Evolutionary conservation across 2,113 vertebrate species (phyloP).

Genomic region (Neopipo cinnamomea): DNA sequence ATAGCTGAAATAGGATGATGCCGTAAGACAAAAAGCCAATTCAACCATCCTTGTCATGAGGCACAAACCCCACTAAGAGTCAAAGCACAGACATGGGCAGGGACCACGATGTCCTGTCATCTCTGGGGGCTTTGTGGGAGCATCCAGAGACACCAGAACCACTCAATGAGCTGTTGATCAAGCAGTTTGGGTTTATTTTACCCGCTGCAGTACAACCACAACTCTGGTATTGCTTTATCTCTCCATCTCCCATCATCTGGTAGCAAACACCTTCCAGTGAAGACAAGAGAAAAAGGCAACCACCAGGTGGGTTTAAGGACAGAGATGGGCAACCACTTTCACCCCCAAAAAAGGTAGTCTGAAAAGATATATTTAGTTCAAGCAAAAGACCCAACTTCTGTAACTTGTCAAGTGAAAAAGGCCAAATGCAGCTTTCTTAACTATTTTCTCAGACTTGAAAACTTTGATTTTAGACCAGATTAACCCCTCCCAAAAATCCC

Average conservation of each 20-base stretch:
- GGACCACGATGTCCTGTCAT: neutral
- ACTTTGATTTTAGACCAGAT: neutral
- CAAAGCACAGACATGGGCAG: neutral
- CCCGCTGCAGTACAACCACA: neutral
- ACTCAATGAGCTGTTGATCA: neutral
- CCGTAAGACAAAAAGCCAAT: neutral
- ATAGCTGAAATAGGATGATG: neutral
- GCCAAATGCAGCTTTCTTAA: neutral
- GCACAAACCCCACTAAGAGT: neutral
- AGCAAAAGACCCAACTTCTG: neutral
- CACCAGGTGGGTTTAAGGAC: fast-evolving
- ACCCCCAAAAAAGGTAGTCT: too few relatives aligned
- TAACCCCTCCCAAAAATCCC: neutral
- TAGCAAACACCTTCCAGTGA: neutral
- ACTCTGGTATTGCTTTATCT: too few relatives aligned
- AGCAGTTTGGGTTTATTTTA: neutral
- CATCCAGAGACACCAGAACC: neutral
- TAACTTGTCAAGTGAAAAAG: neutral
- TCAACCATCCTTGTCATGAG: neutral
- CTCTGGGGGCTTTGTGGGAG: neutral
- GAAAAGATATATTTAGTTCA: neutral
- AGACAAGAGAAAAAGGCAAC: neutral
- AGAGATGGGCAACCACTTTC: neutral
- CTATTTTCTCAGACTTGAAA: neutral
- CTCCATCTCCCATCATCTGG: neutral